phyloP scores from a whole-genome alignment of 2,797 vertebrate genomes.

The Sebastes steindachneri region DNA sequence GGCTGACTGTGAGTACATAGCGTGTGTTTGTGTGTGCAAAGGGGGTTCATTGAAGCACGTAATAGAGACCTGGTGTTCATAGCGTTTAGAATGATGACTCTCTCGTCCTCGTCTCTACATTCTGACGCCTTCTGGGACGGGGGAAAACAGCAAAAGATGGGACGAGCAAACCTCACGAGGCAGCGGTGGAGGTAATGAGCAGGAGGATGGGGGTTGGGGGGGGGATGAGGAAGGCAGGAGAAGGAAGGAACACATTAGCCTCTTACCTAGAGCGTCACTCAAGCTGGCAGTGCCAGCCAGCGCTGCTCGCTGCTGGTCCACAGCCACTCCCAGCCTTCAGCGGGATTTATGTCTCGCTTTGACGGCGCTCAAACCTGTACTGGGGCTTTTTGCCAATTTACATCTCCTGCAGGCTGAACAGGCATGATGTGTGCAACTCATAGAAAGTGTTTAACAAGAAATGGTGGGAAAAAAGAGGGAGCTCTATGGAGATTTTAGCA shows the following conservation, averaged over 20 bases:
- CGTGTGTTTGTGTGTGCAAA: conserved; percentile 30
- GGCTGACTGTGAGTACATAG: conserved; percentile 27
- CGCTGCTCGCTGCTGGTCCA: conserved; percentile 32
- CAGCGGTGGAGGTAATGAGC: conserved; percentile 25
- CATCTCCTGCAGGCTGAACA: conserved; percentile 5
- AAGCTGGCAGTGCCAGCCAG: conserved; percentile 43
- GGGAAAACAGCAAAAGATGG: conserved; percentile 17
- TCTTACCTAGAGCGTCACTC: conserved; percentile 63
- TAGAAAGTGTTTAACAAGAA: conserved; percentile 1
- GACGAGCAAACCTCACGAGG: conserved; percentile 34
- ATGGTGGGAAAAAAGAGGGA: not conserved
- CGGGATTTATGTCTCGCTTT: conserved; percentile 53
- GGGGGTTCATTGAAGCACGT: conserved; percentile 58
- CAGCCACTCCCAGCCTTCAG: conserved; percentile 46
- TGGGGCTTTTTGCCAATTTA: conserved; percentile 38
- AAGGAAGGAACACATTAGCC: conserved; percentile 65
- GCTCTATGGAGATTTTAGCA: not conserved
- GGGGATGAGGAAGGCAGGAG: conserved; percentile 30
- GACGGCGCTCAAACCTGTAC: conserved; percentile 18
- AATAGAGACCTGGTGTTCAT: conserved; percentile 69
- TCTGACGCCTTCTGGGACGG: conserved; percentile 22
- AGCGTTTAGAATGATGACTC: conserved; percentile 62
- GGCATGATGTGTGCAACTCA: conserved; percentile 9
- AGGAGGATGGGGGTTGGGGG: not conserved
- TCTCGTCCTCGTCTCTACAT: conserved; percentile 27